Conservation (phyloP, 2,888 invertebrate species). For the Eurois occulta region DNA sequence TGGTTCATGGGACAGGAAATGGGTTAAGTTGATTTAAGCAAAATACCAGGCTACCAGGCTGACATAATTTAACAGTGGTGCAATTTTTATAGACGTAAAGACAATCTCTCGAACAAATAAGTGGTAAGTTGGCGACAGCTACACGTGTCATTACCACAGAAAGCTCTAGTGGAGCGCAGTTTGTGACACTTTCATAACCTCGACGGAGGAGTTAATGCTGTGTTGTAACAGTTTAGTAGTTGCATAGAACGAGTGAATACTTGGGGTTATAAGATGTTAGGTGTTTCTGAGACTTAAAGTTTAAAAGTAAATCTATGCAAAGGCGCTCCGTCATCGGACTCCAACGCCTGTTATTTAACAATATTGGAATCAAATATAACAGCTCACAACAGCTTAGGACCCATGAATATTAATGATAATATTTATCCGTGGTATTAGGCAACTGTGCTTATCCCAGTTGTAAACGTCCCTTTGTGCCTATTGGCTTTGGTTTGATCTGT, state of each 20-base stretch:
- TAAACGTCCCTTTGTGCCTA: too few relatives aligned
- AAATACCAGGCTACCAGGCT: background rate
- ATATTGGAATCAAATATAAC: too few relatives aligned
- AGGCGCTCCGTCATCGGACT: background rate
- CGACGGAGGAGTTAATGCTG: slow-evolving; percentile 14
- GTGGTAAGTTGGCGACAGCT: slow-evolving; percentile 22
- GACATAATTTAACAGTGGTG: background rate
- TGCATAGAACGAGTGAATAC: background rate
- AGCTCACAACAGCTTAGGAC: too few relatives aligned
- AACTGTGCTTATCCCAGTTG: too few relatives aligned
- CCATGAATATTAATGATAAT: too few relatives aligned
- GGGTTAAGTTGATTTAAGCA: too few relatives aligned
- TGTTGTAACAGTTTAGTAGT: slow-evolving; percentile 2
- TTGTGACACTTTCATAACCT: slow-evolving; percentile 58
- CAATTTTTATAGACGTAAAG: slow-evolving; percentile 1
- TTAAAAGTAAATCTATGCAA: background rate
- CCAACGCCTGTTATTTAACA: background rate
- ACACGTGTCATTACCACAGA: slow-evolving; percentile 59
- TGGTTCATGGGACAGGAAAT: too few relatives aligned
- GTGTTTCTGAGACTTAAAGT: background rate
- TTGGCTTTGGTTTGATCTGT: too few relatives aligned
- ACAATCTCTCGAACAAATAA: slow-evolving; percentile 26
- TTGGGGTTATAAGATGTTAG: background rate
- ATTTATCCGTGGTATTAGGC: too few relatives aligned
- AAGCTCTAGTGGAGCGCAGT: slow-evolving; percentile 63